Evolutionary conservation across 1,140 invertebrate species (phyloP).

Genomic region (Antheraea pernyi): DNA sequence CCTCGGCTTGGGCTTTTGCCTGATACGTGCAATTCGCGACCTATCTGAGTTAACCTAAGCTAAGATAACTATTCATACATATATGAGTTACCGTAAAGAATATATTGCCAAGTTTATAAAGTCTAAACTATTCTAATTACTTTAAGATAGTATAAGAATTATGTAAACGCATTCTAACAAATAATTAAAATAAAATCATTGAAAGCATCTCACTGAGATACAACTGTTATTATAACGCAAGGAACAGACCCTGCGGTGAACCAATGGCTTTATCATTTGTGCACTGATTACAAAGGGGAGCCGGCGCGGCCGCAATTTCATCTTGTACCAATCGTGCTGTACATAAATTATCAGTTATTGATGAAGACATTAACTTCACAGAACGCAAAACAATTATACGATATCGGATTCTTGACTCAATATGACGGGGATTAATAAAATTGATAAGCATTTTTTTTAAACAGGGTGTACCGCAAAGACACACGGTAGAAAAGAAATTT

Average conservation of each 20-base stretch:
- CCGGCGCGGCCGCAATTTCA: slow-evolving; percentile 76
- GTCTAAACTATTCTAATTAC: too few relatives aligned
- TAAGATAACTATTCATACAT: too few relatives aligned
- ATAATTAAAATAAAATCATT: slow-evolving; percentile 1
- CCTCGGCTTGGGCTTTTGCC: too few relatives aligned
- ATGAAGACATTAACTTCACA: slow-evolving; percentile 73
- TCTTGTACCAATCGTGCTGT: slow-evolving; percentile 73
- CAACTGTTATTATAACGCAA: background rate
- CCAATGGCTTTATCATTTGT: slow-evolving; percentile 74
- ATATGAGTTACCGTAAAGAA: too few relatives aligned
- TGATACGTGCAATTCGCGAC: too few relatives aligned
- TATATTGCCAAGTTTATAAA: too few relatives aligned
- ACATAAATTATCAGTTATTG: slow-evolving; percentile 79
- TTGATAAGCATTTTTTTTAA: background rate
- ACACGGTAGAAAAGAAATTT: too few relatives aligned
- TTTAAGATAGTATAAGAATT: too few relatives aligned
- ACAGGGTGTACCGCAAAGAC: too few relatives aligned
- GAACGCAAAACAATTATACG: slow-evolving; percentile 53
- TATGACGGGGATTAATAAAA: background rate
- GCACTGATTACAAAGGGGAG: slow-evolving; percentile 76
- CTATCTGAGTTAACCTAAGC: too few relatives aligned
- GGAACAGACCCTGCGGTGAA: slow-evolving; percentile 46
- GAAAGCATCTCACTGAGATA: background rate
- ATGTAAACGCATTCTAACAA: background rate
- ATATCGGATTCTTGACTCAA: slow-evolving; percentile 34